A percentile compares a stretch with the other conserved stretches of the same genome.
phyloP scores from a whole-genome alignment of 2,888 invertebrate species.

The Eurois occulta region DNA sequence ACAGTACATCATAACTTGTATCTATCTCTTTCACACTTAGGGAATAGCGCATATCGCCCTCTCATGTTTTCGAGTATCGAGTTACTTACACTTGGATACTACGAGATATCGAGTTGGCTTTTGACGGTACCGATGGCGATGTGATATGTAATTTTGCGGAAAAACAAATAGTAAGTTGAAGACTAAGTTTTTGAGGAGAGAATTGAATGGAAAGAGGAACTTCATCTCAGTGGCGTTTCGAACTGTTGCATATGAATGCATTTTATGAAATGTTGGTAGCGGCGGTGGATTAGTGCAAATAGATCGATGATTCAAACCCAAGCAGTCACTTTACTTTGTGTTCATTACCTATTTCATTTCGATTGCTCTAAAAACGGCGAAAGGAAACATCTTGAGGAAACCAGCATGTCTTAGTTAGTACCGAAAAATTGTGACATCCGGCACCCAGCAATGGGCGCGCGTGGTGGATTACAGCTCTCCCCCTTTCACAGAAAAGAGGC shows the following conservation, averaged over 20 bases:
- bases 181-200: conserved; percentile 28
- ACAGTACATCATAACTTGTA: conserved; percentile 74
- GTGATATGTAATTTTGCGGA: conserved; percentile 36
- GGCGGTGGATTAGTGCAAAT: neutral
- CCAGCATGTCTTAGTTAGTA: no score
- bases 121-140: conserved; percentile 32
- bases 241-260: neutral
- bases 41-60: conserved; percentile 57
- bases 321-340: neutral
- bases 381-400: neutral
- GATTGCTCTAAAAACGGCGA: neutral
- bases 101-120: conserved; percentile 46
- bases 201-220: neutral
- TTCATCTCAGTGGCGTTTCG: conserved; percentile 1
- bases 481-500: no score
- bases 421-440: no score
- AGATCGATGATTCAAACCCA: neutral
- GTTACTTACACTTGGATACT: conserved; percentile 64
- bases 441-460: no score
- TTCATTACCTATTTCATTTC: no score
- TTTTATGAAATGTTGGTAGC: conserved; percentile 1
- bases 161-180: conserved; percentile 39
- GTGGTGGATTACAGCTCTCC: no score
- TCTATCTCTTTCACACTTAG: conserved; percentile 71
- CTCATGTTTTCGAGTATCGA: conserved; percentile 65